Evolutionary conservation across 2,113 vertebrate species (phyloP).

Genomic region (Apteryx mantelli): DNA sequence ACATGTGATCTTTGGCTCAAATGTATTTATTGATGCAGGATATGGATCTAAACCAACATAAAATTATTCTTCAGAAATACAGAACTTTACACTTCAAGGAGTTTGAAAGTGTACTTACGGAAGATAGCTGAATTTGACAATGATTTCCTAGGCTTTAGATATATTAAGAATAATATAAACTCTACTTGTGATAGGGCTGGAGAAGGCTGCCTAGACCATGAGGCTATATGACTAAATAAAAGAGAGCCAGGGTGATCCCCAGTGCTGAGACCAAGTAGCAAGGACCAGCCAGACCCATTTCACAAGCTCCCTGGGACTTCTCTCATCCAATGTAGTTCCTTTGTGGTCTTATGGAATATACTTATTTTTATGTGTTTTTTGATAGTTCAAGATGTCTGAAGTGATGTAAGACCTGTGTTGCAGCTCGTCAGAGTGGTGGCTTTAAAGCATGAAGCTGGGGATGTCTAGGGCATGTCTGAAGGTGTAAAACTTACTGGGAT

Average conservation of each 20-base stretch:
- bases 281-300: neutral
- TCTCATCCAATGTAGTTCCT: neutral
- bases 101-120: neutral
- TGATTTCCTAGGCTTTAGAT: neutral
- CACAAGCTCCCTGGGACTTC: neutral
- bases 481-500: neutral
- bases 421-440: neutral
- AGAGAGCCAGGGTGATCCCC: neutral
- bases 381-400: neutral
- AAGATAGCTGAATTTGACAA: slow-evolving; percentile 16
- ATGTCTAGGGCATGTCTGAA: neutral
- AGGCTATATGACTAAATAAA: slow-evolving; percentile 3
- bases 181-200: neutral
- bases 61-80: neutral
- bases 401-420: neutral
- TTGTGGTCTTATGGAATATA: neutral
- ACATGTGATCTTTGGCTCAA: neutral
- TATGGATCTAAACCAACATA: neutral
- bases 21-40: neutral
- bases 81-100: neutral
- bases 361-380: neutral
- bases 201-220: slow-evolving; percentile 5
- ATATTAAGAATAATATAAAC: slow-evolving; percentile 32
- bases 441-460: neutral
- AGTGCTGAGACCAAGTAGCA: neutral